These are phyloP conservation scores for Synergus laeviventris DNA, from an alignment of 2,888 invertebrate genomes.

Conservation along the genomic window DNA sequence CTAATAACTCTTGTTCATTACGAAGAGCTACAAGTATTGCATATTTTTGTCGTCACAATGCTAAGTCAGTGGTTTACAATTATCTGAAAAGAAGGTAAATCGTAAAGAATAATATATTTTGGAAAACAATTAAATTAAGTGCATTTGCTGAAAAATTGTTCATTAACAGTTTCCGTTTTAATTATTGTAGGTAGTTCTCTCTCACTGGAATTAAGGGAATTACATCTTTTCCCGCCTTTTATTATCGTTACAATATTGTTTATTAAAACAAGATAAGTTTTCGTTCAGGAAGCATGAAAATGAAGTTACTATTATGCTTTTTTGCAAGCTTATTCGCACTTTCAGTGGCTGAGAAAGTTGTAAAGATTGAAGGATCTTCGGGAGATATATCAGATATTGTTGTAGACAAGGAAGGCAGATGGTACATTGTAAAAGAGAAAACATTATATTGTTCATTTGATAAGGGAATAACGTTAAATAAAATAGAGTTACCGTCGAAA, in stretches of 20 bases:
- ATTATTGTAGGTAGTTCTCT: not conserved
- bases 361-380: not conserved
- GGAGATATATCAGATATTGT: constrained; percentile 2
- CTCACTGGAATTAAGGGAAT: not conserved
- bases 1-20: not conserved
- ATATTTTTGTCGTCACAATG: too few species aligned
- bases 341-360: not conserved
- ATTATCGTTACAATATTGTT: not conserved
- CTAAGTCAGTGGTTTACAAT: too few species aligned
- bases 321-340: not conserved
- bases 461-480: not conserved
- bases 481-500: constrained; percentile 3
- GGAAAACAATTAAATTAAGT: too few species aligned
- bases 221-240: not conserved
- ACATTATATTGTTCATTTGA: not conserved
- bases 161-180: not conserved
- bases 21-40: too few species aligned
- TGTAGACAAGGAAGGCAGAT: not conserved
- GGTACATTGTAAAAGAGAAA: constrained; percentile 7
- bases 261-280: not conserved
- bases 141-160: not conserved
- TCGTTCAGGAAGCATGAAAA: not conserved
- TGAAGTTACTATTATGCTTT: not conserved
- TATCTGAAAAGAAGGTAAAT: too few species aligned
- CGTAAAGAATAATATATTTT: too few species aligned